Base-by-base conservation (phyloP, 2,888 invertebrate genomes). In the Stenoptilia bipunctidactyla region DNA sequence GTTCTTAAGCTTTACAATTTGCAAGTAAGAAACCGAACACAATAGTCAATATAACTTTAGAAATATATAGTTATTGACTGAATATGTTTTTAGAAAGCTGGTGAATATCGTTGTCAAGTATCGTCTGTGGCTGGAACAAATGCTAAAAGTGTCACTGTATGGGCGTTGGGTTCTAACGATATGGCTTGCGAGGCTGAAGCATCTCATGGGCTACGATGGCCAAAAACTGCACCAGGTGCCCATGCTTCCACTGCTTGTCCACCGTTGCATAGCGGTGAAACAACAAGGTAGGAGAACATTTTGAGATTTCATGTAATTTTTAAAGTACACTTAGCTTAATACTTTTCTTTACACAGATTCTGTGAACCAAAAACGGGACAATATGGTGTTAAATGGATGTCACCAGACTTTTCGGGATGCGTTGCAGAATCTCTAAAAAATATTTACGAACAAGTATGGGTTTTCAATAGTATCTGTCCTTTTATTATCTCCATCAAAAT, bases 1-100 rank as follows among this genome's bases (percentile, higher is more conserved):
- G 91, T 94, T 40, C 75, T 94, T 3, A 91, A 92, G 60, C 88
- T 94, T 15, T 89, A 88, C 51, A 91, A 90, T 52, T 88, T 91
- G 36, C 91, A 92, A 85, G 92, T 92, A n/a, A 36, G n/a, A 36
- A 14, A n/a, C 36, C 12, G 12, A 15, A n/a, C 13, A 13, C 33
- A 13, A 13, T 33, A 13, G 13, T 14, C 10, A 33, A 9, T 35
- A 15, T 27, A 10, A n/a, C n/a, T n/a, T n/a, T n/a, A n/a, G 8
- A 13, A 27, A 33, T 30, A 6, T 27, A 0, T 35, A 15, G 15
- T 15, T 27, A 36, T n/a, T 34, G 14, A 15, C 12, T 3, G 13
- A 9, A 2, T 20, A 5, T 20, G 20, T 12, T 36, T 43, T 1
- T 66, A 92, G 90, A 92, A 90, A 87, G 91, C 92, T 0, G 89